Evolutionary conservation across 2,888 invertebrate genomes (phyloP), one percentile per base, ranked within the genome.

Genomic region (Calephelis perditalis): DNA sequence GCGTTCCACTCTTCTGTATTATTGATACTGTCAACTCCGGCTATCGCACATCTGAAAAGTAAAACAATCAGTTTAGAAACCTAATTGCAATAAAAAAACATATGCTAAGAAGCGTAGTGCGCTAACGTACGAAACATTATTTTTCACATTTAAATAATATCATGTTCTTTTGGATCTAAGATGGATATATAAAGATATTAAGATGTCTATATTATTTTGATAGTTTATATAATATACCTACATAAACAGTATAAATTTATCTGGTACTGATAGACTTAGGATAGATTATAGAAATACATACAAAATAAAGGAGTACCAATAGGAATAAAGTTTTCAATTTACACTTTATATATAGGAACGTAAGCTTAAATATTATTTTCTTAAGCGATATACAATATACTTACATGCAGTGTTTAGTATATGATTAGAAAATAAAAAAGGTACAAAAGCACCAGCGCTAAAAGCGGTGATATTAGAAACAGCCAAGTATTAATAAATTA

Each of bases 11-110:
- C 79, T 57, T 88, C 82, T 57, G 85, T 83, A 52, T 91, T 80
- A 64, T 85, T 85, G 57, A 81, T 83, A 66, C 82, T 82, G 67
- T 94, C 95, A 59, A 94, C 71, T 56, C 88, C 92, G 15, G 90
- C 85, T 67, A 93, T 81, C 67, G 81, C 82, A 75, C 94, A 94
- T 78, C 93, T 94, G 90, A 69, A 92, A 91, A 7, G 7, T 11
- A 52, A 5, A 52, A 52, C 35, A 11, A 52, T 11, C 35, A 35
- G 7, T 52, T 2, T 52, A 26, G 35, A 35, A 52, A 2, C 11
- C 5, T 11, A 11, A n/a, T 15, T 52, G n/a, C 45, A 45, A 49
- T 49, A 26, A 3, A 10, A 3, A 49, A 46, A 46, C 8, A 6
- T 2, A 15, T 49, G 49, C 49, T 49, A 4, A 49, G 49, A 49